Evolutionary conservation across 2,888 invertebrate genomes (phyloP).

Genomic region (Dexiosoma caninum): DNA sequence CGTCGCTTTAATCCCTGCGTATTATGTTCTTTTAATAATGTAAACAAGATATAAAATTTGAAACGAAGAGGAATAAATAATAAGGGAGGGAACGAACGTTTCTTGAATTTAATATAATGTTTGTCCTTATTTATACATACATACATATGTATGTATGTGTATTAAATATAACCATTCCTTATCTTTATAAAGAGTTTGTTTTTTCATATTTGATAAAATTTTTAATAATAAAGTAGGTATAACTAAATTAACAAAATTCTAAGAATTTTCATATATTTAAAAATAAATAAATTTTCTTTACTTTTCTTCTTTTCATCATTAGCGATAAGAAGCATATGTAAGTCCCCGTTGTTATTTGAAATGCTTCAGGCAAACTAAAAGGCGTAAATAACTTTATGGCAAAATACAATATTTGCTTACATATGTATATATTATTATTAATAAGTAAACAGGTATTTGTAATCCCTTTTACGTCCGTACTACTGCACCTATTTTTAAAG

Average conservation of each 20-base stretch:
- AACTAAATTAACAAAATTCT: slow-evolving; percentile 13
- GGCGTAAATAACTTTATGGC: slow-evolving; percentile 17
- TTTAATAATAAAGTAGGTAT: not conserved
- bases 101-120: too few relatives aligned
- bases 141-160: too few relatives aligned
- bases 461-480: too few relatives aligned
- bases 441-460: too few relatives aligned
- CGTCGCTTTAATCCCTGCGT: too few relatives aligned
- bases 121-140: too few relatives aligned
- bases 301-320: not conserved
- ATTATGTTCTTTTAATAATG: too few relatives aligned
- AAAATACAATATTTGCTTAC: not conserved
- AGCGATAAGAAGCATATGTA: slow-evolving; percentile 35
- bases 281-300: slow-evolving; percentile 13
- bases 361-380: slow-evolving; percentile 14
- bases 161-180: not conserved
- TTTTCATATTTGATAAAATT: not conserved
- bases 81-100: too few relatives aligned
- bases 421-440: not conserved
- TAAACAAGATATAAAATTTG: too few relatives aligned
- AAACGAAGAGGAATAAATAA: too few relatives aligned
- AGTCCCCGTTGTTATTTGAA: slow-evolving; percentile 17
- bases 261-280: slow-evolving; percentile 16
- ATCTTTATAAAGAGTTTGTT: not conserved
- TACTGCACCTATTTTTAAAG: too few relatives aligned